Conservation (phyloP, 2,888 invertebrate species). For the Drosophila anomelani region DNA sequence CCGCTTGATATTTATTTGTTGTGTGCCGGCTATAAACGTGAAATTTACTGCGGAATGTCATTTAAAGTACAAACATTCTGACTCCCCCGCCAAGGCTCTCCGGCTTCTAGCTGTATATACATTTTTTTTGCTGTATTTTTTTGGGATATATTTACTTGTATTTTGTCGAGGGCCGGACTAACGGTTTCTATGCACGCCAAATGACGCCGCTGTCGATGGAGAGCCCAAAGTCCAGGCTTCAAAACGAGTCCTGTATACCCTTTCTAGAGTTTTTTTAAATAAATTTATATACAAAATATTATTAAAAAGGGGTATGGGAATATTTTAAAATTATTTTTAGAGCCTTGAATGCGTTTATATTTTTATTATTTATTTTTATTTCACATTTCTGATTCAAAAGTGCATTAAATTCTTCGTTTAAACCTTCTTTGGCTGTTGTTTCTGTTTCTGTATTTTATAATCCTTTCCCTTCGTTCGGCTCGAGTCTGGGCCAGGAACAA, state of each 20-base stretch:
- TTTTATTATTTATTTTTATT: too few species aligned
- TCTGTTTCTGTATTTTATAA: constrained; percentile 69
- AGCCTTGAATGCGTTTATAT: too few species aligned
- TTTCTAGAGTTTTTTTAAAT: background rate
- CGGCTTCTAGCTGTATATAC: constrained; percentile 8
- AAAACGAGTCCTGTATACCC: background rate
- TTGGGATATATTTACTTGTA: constrained; percentile 44
- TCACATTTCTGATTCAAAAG: background rate
- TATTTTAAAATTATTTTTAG: too few species aligned
- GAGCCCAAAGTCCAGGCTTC: constrained; percentile 19
- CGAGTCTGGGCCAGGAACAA: constrained; percentile 31
- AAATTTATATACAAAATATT: background rate
- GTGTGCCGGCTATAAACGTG: constrained; percentile 78
- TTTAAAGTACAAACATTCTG: constrained; percentile 72
- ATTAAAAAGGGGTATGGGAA: too few species aligned
- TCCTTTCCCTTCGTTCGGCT: constrained; percentile 72
- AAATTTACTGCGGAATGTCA: constrained; percentile 81
- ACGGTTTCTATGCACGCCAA: constrained; percentile 76
- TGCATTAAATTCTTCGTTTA: background rate
- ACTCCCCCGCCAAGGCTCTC: constrained; percentile 4
- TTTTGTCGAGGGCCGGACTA: constrained; percentile 55
- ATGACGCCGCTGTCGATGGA: constrained; percentile 63
- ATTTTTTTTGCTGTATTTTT: background rate
- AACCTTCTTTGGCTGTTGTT: background rate
- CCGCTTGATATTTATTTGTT: constrained; percentile 74